phyloP scores from a whole-genome alignment of 2,888 invertebrate species.

The Cancer borealis region DNA sequence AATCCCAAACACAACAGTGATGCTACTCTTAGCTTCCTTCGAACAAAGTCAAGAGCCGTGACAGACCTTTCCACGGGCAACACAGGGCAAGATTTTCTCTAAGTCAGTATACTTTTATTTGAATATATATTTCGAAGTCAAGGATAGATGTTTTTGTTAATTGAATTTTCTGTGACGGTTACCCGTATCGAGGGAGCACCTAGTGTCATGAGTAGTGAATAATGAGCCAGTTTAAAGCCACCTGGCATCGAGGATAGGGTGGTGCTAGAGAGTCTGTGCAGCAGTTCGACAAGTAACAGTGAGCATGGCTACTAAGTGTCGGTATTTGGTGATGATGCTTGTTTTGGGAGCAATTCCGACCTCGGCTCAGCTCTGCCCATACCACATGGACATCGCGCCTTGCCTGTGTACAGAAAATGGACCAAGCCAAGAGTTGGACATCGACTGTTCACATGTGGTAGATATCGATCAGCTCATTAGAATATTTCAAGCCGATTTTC shows the following conservation, averaged over 20 bases:
- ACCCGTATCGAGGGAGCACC: background rate
- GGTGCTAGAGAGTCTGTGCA: background rate
- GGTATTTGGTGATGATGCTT: background rate
- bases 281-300: background rate
- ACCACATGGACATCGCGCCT: conserved; percentile 40
- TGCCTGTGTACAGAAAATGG: conserved; percentile 37
- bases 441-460: conserved; percentile 53
- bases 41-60: background rate
- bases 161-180: background rate
- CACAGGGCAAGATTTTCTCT: background rate
- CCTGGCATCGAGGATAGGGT: conserved; percentile 8
- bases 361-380: conserved; percentile 35
- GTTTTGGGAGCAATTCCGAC: background rate
- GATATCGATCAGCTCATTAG: conserved; percentile 25
- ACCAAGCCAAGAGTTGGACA: background rate
- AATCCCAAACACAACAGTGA: background rate
- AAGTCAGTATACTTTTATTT: background rate
- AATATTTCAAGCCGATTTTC: conserved; percentile 51
- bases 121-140: background rate
- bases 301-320: background rate
- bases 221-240: background rate
- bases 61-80: background rate
- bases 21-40: background rate
- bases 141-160: too few species aligned
- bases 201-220: background rate